A percentile compares a stretch with the other conserved stretches of the same genome.
phyloP scores from a whole-genome alignment of 2,888 invertebrate species.

The Pharmacophagus antenor region DNA sequence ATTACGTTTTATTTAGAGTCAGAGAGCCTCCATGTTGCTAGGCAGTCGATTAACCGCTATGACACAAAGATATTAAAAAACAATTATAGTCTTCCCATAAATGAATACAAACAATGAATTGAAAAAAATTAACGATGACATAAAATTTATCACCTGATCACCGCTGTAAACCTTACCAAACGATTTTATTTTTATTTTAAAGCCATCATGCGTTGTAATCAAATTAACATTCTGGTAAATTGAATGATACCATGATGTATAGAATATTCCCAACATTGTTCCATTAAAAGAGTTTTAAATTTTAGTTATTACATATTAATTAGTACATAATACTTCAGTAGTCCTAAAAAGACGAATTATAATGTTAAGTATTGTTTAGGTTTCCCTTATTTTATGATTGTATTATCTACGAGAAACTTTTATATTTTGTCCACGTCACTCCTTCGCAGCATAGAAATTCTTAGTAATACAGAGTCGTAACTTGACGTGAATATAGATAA shows the following conservation, averaged over 20 bases:
- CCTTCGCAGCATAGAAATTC: too few species aligned
- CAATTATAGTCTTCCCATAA: neutral
- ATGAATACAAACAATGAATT: neutral
- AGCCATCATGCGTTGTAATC: neutral
- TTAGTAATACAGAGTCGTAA: too few species aligned
- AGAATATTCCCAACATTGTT: neutral
- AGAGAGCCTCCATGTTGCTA: too few species aligned
- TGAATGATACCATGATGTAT: neutral
- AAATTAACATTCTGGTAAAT: slow-evolving; percentile 2
- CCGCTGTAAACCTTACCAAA: neutral
- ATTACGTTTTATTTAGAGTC: too few species aligned
- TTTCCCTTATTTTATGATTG: too few species aligned
- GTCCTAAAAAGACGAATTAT: neutral
- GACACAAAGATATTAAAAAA: too few species aligned
- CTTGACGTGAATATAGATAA: too few species aligned
- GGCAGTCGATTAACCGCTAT: too few species aligned
- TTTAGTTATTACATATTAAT: neutral
- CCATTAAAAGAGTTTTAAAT: neutral
- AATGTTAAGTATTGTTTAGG: too few species aligned
- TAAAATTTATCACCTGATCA: slow-evolving; percentile 2
- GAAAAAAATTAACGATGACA: slow-evolving; percentile 1
- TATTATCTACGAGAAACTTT: too few species aligned
- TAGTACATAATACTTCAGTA: neutral
- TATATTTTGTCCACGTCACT: too few species aligned
- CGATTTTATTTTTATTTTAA: slow-evolving; percentile 1